Evolutionary conservation across 2,888 invertebrate species (phyloP).

Genomic region (Sarcophaga caerulescens): DNA sequence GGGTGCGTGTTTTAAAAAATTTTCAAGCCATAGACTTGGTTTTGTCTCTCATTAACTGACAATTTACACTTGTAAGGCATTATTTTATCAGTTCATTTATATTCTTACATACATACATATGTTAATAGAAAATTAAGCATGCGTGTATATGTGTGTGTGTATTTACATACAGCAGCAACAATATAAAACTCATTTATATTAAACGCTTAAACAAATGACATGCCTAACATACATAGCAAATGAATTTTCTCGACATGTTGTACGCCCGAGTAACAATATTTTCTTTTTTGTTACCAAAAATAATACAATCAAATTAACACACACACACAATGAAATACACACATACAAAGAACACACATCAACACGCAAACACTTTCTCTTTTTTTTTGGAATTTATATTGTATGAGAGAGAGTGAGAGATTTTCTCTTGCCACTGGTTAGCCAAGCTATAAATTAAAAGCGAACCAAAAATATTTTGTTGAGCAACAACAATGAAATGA

Average conservation of each 20-base stretch:
- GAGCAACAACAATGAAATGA: background rate
- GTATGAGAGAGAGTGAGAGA: too few relatives aligned
- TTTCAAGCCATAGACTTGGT: background rate
- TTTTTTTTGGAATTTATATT: too few relatives aligned
- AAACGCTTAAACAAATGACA: conserved; percentile 47
- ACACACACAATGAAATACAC: too few relatives aligned
- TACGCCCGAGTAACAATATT: background rate
- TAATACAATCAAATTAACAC: too few relatives aligned
- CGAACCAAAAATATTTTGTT: background rate
- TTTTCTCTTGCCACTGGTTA: background rate
- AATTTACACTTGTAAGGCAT: conserved; percentile 66
- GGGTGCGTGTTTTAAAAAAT: background rate
- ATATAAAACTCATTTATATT: conserved; percentile 48
- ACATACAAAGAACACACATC: background rate
- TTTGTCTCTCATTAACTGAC: conserved; percentile 40
- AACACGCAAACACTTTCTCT: background rate
- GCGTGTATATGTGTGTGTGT: background rate
- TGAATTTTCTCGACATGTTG: conserved; percentile 49
- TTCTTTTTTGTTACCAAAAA: too few relatives aligned
- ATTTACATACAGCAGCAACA: background rate
- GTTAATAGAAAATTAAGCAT: background rate
- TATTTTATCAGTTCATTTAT: conserved; percentile 67
- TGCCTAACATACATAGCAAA: conserved; percentile 42
- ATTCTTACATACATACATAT: background rate
- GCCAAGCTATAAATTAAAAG: conserved; percentile 38